Base-by-base conservation (phyloP, 2,113 vertebrate genomes). In the Phylloscopus trochiloides region DNA sequence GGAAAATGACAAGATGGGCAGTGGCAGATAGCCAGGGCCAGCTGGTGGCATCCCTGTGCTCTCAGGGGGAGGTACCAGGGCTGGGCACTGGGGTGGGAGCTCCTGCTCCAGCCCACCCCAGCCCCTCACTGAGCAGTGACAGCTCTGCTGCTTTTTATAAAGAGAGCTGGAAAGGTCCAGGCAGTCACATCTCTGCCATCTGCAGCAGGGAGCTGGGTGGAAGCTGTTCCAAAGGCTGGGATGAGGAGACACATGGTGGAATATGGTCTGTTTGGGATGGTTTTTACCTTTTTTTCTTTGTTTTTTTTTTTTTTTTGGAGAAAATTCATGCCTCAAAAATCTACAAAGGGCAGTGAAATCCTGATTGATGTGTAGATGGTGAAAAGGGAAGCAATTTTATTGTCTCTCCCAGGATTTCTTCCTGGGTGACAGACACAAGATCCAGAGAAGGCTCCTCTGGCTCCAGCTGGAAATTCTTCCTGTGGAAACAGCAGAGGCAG, bases 221-320 rank as follows among this genome's bases (percentile, higher is more conserved):
- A 25, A 84, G 40, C 62, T 38, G 6, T 52, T 81, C 71, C 54
- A 43, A 68, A 22, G n/a, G 43, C n/a, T 48, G 40, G 8, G 14
- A 29, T 1, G 10, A 55, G 72, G 9, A 28, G 22, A 58, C 57
- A 34, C n/a, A 17, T 24, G 55, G n/a, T 58, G 22, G 57, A 58
- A 58, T 34, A 16, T 24, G 57, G 22, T 10, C 57, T 58, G 21
- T 16, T 58, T 16, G n/a, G n/a, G 22, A 34, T 34, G 57, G 57
- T 4, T 9, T 20, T 20, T 28, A 4, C 10, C 8, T 14, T 2
- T 4, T 10, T 28, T 17, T 15, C 12, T 11, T 51, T 48, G 7
- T 50, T 50, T 26, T 15, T 50, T 25, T 63, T 55, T n/a, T n/a
- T 34, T 58, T 7, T n/a, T 62, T 45, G 7, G 11, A 55, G 59